Percentiles rank a stretch among this genome's conserved stretches.
phyloP scores from a whole-genome alignment of 2,113 vertebrate species.

The Scomber colias region DNA sequence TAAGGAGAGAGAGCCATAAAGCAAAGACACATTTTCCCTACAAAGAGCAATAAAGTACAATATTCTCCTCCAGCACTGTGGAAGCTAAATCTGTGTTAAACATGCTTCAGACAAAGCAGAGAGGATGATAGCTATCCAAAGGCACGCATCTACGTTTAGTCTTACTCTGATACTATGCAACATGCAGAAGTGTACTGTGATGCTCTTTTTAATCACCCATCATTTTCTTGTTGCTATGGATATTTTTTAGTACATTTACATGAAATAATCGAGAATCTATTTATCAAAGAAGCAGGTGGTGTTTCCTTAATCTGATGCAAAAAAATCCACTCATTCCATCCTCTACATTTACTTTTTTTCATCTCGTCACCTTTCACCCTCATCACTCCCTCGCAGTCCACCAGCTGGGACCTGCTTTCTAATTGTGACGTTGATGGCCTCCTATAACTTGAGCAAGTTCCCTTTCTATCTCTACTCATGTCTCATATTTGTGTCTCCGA shows the following conservation, averaged over 20 bases:
- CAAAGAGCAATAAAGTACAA: conserved; percentile 36
- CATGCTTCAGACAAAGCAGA: neutral
- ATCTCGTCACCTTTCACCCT: neutral
- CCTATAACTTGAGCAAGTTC: neutral
- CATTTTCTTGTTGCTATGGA: neutral
- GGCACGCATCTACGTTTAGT: neutral
- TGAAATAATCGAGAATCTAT: neutral
- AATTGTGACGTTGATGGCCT: conserved; percentile 40
- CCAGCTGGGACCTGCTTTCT: conserved; percentile 52
- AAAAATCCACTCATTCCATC: neutral
- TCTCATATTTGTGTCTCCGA: neutral
- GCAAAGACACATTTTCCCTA: neutral
- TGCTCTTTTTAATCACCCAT: neutral
- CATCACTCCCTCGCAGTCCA: conserved; percentile 13
- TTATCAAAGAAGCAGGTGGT: neutral
- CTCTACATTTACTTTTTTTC: neutral
- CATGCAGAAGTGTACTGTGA: neutral
- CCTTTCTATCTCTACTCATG: conserved; percentile 7
- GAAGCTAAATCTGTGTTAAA: conserved; percentile 22
- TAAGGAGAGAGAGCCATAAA: conserved; percentile 11
- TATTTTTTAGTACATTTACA: conserved; percentile 1
- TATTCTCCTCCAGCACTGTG: neutral
- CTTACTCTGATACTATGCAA: too few relatives aligned
- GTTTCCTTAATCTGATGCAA: neutral
- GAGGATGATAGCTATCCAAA: neutral